Percentiles rank a stretch among this genome's conserved stretches.
phyloP scores from a whole-genome alignment of 1,140 invertebrate genomes.

The Platyura marginata region DNA sequence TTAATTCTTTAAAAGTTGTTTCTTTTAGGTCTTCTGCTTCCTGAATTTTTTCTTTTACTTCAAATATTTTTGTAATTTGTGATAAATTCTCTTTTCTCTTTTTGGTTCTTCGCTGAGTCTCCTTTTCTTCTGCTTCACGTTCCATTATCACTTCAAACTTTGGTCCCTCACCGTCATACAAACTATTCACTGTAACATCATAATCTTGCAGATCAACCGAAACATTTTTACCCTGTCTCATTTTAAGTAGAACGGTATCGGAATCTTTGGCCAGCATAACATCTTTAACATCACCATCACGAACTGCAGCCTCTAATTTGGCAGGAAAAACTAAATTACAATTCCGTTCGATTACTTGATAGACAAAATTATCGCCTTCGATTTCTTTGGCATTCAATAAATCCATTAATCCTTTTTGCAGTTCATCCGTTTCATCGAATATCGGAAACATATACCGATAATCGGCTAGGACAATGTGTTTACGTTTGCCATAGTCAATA shows the following conservation, averaged over 20 bases:
- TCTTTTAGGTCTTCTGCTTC: constrained; percentile 31
- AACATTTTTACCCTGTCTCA: constrained; percentile 50
- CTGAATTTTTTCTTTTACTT: constrained; percentile 47
- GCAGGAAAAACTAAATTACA: constrained; percentile 58
- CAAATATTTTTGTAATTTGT: constrained; percentile 52
- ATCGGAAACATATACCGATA: constrained; percentile 56
- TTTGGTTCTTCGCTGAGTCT: constrained; percentile 40
- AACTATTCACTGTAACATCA: constrained; percentile 30
- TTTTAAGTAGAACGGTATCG: constrained; percentile 49
- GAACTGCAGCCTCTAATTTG: constrained; percentile 51
- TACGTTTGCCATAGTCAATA: constrained; percentile 36
- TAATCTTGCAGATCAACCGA: constrained; percentile 47
- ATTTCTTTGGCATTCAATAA: constrained; percentile 40
- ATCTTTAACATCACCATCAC: constrained; percentile 55
- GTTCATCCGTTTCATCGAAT: constrained; percentile 41
- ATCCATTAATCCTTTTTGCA: constrained; percentile 36
- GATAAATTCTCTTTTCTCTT: constrained; percentile 30
- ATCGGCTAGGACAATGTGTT: constrained; percentile 43
- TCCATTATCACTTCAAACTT: constrained; percentile 37
- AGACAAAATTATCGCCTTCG: constrained; percentile 44
- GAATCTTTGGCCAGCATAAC: constrained; percentile 55
- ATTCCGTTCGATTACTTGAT: constrained; percentile 48
- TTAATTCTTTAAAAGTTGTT: constrained; percentile 30
- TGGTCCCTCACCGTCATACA: constrained; percentile 44
- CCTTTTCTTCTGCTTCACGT: constrained; percentile 34